Percentiles rank a stretch among this genome's conserved stretches.
Evolutionary conservation across 37 sponge, comb jelly and placozoan genomes (phyloP).

Genomic region (Ephydatia muelleri): DNA sequence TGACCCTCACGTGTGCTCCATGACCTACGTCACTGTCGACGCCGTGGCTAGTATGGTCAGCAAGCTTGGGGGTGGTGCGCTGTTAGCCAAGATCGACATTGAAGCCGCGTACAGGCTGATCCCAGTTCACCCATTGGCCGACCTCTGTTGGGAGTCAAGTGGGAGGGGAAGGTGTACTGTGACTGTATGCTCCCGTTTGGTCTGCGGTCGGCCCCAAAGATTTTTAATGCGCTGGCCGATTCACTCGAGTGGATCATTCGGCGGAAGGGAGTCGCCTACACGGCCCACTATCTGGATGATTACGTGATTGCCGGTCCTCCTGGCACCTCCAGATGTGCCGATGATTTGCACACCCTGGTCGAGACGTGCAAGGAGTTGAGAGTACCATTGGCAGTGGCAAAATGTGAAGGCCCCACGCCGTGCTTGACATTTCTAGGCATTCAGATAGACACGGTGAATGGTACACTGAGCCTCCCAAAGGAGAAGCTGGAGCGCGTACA

Average conservation of each 20-base stretch:
- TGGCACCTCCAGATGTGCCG: neutral
- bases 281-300: conserved; percentile 39
- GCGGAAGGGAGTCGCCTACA: neutral
- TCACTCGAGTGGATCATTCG: neutral
- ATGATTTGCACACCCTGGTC: neutral
- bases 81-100: too few relatives aligned
- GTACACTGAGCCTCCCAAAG: conserved; percentile 36
- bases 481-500: conserved; percentile 24
- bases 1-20: too few relatives aligned
- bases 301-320: conserved; percentile 35
- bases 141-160: neutral
- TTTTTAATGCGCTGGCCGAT: conserved; percentile 5
- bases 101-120: neutral
- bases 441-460: conserved; percentile 28
- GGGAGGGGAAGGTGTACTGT: neutral
- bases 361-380: conserved; percentile 17
- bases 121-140: conserved; percentile 2
- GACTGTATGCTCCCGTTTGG: too few relatives aligned
- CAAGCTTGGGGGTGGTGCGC: too few relatives aligned
- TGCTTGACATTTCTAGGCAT: conserved; percentile 31
- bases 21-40: too few relatives aligned
- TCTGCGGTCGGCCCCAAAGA: conserved; percentile 5
- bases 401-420: conserved; percentile 43
- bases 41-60: too few relatives aligned
- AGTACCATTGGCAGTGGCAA: conserved; percentile 42